phyloP scores from a whole-genome alignment of 53 echinoderm and acorn worm species.

The Apostichopus leukothele region DNA sequence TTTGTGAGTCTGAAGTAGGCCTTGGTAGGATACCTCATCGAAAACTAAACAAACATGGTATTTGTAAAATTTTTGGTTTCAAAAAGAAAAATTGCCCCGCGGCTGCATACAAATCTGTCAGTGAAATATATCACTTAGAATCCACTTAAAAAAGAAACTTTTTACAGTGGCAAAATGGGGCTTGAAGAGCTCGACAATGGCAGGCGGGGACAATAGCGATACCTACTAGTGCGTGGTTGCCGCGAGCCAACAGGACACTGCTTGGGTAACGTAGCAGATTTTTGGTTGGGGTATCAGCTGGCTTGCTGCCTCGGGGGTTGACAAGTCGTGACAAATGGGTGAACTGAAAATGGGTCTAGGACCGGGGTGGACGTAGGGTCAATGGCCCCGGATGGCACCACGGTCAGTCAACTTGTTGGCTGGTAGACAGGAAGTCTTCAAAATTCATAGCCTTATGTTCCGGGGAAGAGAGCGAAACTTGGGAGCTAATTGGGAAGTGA shows the following conservation, averaged over 20 bases:
- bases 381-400: constrained; percentile 41
- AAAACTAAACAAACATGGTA: constrained; percentile 54
- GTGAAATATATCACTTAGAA: constrained; percentile 55
- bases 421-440: constrained; percentile 31
- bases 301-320: constrained; percentile 40
- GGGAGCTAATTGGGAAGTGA: constrained; percentile 41
- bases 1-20: constrained; percentile 42
- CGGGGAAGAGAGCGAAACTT: constrained; percentile 27
- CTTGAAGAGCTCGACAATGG: constrained; percentile 33
- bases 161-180: constrained; percentile 50
- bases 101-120: constrained; percentile 51
- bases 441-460: constrained; percentile 39
- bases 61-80: constrained; percentile 48
- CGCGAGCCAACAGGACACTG: constrained; percentile 35
- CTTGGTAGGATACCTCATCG: constrained; percentile 30
- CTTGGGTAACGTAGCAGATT: constrained; percentile 35
- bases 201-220: constrained; percentile 47
- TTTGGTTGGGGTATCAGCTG: constrained; percentile 44
- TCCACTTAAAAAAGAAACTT: constrained; percentile 45
- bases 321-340: constrained; percentile 55
- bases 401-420: constrained; percentile 45
- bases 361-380: constrained; percentile 39
- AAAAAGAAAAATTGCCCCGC: constrained; percentile 35
- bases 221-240: constrained; percentile 49
- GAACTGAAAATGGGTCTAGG: constrained; percentile 50